Percentiles rank a stretch among this genome's conserved stretches.
These are phyloP conservation scores for Rhinichthys osculus DNA, from an alignment of 2,797 vertebrate genomes.

Conservation along the genomic window DNA sequence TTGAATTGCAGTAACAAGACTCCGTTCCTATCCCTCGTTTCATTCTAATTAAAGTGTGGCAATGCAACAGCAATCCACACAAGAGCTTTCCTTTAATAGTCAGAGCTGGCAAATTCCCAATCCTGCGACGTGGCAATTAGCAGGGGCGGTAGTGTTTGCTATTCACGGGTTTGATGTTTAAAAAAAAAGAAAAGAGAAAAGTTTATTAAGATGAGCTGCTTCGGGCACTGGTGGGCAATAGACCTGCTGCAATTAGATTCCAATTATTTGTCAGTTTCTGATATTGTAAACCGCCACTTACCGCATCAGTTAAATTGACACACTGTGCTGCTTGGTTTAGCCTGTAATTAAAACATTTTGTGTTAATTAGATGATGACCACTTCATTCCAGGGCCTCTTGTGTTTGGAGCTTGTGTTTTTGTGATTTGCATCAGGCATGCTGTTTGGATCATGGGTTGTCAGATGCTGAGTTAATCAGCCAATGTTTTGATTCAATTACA, in stretches of 20 bases:
- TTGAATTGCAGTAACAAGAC: constrained; percentile 89
- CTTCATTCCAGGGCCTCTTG: constrained; percentile 99
- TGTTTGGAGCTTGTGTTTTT: constrained; percentile 84
- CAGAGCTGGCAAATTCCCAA: constrained; percentile 97
- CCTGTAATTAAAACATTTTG: constrained; percentile 99
- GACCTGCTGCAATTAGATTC: constrained; percentile 99
- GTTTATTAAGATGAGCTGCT: constrained; percentile 99
- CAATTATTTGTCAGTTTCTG: constrained; percentile 99
- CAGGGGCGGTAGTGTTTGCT: constrained; percentile 95
- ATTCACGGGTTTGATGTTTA: constrained; percentile 97
- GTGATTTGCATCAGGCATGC: constrained; percentile 81
- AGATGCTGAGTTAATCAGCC: constrained; percentile 99
- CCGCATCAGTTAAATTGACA: constrained; percentile 99
- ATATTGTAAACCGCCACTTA: constrained; percentile 99
- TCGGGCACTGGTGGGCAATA: constrained; percentile 97
- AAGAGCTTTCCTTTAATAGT: constrained; percentile 93
- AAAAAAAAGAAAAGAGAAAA: constrained; percentile 77
- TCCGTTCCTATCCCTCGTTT: constrained; percentile 90
- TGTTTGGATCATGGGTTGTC: constrained; percentile 99
- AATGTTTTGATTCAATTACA: constrained; percentile 99
- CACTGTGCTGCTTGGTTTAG: constrained; percentile 98
- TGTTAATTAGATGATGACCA: constrained; percentile 99
- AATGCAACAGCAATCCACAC: constrained; percentile 92
- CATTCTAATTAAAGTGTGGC: constrained; percentile 93
- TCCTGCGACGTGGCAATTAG: constrained; percentile 96